Evolutionary conservation across 1,140 invertebrate species (phyloP), one percentile per base, ranked within the genome.

Genomic region (Campoletis sonorensis): DNA sequence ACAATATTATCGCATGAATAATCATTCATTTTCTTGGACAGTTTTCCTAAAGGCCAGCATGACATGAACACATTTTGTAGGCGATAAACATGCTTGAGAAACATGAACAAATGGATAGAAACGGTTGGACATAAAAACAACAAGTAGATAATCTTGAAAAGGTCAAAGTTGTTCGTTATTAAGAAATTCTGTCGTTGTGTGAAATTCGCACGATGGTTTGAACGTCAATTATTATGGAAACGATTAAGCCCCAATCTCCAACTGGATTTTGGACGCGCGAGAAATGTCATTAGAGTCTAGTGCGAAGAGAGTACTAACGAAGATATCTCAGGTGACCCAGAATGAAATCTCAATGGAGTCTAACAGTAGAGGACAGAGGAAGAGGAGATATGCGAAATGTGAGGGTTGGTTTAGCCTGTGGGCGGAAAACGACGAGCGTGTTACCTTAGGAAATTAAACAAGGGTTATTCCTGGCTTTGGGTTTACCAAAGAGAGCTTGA

Each of bases 371-470:
- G 49, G 37, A 58, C 15, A 23, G 23, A 54, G 26, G 13, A 15
- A 27, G 23, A 45, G 11, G 13, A 58, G 49, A 26, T 30, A 54
- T 58, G 73, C 26, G 8, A 71, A 70, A 54, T 82, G 81, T 68
- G 82, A n/a, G 54, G 21, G 30, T 71, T 45, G 83, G 68, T 80
- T 64, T 23, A 64, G 23, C 81, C 80, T 72, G 84, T 82, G 70
- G 82, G 26, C 26, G 18, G 8, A 54, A 26, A 54, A 75, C 79
- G 61, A 18, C 27, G 67, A 80, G 82, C 80, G 72, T 81, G 83
- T 87, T 87, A 86, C 86, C 81, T 80, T 81, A 85, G 86, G 84
- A 87, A 87, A 87, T 87, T 87, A 87, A 87, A 87, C 82, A 79
- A 40, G 61, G 45, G 72, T 75, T 75, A 58, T 75, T 75, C 26